Base-by-base conservation (phyloP, 1,140 invertebrate genomes). In the Elymnias hypermnestra region DNA sequence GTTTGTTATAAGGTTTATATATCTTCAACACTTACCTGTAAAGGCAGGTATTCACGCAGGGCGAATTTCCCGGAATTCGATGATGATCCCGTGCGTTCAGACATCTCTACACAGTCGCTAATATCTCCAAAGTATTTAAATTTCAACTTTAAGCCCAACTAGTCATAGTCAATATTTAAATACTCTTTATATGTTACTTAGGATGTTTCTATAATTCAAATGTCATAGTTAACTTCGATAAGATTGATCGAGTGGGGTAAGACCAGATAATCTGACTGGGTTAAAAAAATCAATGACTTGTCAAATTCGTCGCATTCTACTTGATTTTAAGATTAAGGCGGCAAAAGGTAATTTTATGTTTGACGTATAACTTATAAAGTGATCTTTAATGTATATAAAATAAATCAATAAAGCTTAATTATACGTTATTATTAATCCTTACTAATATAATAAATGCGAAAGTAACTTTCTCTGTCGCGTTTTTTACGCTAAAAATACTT, bases 231-330 rank as follows among this genome's bases (percentile, higher is more conserved):
- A 35, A 51, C 58, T 58, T 72, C 69, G 73, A 83, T 83, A 83
- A 83, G 82, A 85, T 85, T 83, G 78, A 85, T 85, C 77, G 76
- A 85, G 82, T 85, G 78, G 70, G 75, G 75, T 81, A 78, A 82
- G 70, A 72, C 55, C 67, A 83, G 82, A 85, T 85, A 72, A 83
- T 85, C 82, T 83, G 67, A 57, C 10, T 53, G 50, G 56, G 31
- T 17, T 66, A 63, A 83, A 84, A 85, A 85, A 78, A n/a, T 72
- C 72, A 56, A 72, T 85, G 82, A 85, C 82, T 83, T 82, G 78
- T 82, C 75, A 78, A 79, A 79, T 82, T 82, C 76, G 49, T 74
- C 70, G 78, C 76, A 83, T 84, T 81, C 78, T 83, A 56, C 42
- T 35, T 31, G 53, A 63, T 56, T 65, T 51, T 51, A 66, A 51